Evolutionary conservation across 2,888 invertebrate species (phyloP).

Genomic region (Pachydiplax longipennis): DNA sequence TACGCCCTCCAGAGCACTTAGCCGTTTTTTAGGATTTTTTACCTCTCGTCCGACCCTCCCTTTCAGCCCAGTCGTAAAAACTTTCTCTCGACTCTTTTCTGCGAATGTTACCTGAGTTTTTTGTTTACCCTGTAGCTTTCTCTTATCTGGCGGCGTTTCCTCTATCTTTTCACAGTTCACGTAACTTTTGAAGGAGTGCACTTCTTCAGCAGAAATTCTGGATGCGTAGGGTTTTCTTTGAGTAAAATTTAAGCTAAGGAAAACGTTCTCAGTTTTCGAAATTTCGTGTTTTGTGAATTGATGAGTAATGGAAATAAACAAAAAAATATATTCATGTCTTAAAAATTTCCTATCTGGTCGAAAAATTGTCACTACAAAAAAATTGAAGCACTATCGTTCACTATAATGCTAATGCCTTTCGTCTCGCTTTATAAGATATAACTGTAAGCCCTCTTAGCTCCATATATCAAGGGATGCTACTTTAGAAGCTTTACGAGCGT

Average conservation of each 20-base stretch:
- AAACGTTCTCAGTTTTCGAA: too few species aligned
- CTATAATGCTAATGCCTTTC: too few species aligned
- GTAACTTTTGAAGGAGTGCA: not conserved
- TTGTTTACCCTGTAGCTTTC: too few species aligned
- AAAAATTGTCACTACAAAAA: too few species aligned
- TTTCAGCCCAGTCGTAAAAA: constrained; percentile 18
- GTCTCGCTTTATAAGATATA: too few species aligned
- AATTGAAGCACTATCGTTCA: too few species aligned
- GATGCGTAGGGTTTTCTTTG: not conserved
- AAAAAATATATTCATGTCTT: too few species aligned
- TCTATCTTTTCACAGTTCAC: not conserved
- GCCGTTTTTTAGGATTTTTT: constrained; percentile 4
- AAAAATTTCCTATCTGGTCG: too few species aligned
- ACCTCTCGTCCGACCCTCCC: not conserved
- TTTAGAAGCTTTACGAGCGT: not conserved
- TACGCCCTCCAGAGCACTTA: not conserved
- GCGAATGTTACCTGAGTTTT: not conserved
- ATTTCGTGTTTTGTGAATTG: too few species aligned
- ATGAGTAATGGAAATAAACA: too few species aligned
- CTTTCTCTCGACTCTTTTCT: not conserved
- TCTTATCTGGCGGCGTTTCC: not conserved
- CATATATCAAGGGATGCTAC: not conserved
- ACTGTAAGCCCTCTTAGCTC: not conserved
- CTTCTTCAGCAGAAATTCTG: not conserved
- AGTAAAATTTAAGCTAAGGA: too few species aligned